phyloP scores from a whole-genome alignment of 2,888 invertebrate genomes.

The Scaptomyza flava region DNA sequence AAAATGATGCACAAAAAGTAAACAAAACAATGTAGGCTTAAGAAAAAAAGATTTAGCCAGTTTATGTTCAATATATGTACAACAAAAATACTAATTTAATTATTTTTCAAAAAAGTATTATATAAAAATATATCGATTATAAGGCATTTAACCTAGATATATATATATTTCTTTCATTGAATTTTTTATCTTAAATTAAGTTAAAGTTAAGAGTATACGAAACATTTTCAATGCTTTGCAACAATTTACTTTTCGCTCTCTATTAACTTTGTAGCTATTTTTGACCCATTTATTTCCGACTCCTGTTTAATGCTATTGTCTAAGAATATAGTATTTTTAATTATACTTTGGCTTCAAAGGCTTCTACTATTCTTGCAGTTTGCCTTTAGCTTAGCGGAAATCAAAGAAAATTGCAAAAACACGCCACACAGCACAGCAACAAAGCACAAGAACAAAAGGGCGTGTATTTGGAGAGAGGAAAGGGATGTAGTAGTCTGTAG shows the following conservation, averaged over 20 bases:
- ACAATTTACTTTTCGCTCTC: not conserved
- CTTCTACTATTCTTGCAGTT: constrained; percentile 4
- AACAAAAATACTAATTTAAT: too few relatives aligned
- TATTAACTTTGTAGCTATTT: not conserved
- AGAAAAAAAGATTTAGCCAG: too few relatives aligned
- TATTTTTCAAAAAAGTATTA: too few relatives aligned
- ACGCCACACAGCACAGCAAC: constrained; percentile 47
- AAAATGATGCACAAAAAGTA: too few relatives aligned
- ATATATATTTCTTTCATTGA: too few relatives aligned
- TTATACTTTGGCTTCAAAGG: constrained; percentile 7
- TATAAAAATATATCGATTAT: too few relatives aligned
- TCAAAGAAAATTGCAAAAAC: constrained; percentile 64
- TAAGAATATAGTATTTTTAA: constrained; percentile 17
- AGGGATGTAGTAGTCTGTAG: not conserved
- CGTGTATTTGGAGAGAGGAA: not conserved
- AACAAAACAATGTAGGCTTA: too few relatives aligned
- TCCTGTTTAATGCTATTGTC: constrained; percentile 13
- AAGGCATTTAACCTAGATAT: too few relatives aligned
- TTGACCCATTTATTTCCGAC: constrained; percentile 11
- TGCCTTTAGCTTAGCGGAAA: constrained; percentile 42
- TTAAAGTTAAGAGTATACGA: too few relatives aligned
- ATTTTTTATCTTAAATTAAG: too few relatives aligned
- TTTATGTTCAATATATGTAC: too few relatives aligned
- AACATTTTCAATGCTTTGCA: not conserved
- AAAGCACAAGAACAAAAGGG: constrained; percentile 33